These are phyloP conservation scores for Drosophila diplacantha DNA, from an alignment of 2,888 invertebrate species.

Conservation along the genomic window DNA sequence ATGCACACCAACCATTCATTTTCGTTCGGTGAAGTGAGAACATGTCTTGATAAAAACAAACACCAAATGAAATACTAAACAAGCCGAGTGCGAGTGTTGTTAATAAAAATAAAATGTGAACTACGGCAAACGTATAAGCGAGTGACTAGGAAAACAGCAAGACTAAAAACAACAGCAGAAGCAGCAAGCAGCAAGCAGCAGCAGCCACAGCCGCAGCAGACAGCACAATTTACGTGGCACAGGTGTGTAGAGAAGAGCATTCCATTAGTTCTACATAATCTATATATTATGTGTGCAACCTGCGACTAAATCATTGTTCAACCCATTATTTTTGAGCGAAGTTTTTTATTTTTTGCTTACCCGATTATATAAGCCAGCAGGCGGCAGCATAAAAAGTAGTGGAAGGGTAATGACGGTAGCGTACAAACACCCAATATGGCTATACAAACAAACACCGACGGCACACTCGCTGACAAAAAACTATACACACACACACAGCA, in stretches of 20 bases:
- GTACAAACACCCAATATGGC: constrained; percentile 41
- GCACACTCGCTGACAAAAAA: constrained; percentile 19
- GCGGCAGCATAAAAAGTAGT: constrained; percentile 37
- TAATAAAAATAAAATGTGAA: constrained; percentile 40
- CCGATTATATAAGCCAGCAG: constrained; percentile 57
- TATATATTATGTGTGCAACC: constrained; percentile 41
- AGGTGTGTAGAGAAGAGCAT: constrained; percentile 61
- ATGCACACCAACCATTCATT: constrained; percentile 20
- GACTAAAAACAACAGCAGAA: neutral
- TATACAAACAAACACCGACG: constrained; percentile 40
- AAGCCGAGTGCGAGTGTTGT: constrained; percentile 24
- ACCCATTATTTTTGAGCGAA: neutral
- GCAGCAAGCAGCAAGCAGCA: constrained; percentile 3
- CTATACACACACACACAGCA: neutral
- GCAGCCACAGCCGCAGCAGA: constrained; percentile 10
- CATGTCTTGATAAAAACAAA: constrained; percentile 12
- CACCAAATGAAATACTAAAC: constrained; percentile 4
- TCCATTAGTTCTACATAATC: constrained; percentile 61
- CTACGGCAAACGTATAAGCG: constrained; percentile 36
- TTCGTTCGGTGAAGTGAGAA: constrained; percentile 34
- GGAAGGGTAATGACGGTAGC: constrained; percentile 41
- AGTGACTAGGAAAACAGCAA: constrained; percentile 37
- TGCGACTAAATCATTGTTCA: constrained; percentile 29
- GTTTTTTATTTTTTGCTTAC: constrained; percentile 4
- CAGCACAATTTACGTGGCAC: constrained; percentile 64